A percentile compares a stretch with the other conserved stretches of the same genome.
phyloP scores from a whole-genome alignment of 2,797 vertebrate species.

The Oophaga sylvatica region DNA sequence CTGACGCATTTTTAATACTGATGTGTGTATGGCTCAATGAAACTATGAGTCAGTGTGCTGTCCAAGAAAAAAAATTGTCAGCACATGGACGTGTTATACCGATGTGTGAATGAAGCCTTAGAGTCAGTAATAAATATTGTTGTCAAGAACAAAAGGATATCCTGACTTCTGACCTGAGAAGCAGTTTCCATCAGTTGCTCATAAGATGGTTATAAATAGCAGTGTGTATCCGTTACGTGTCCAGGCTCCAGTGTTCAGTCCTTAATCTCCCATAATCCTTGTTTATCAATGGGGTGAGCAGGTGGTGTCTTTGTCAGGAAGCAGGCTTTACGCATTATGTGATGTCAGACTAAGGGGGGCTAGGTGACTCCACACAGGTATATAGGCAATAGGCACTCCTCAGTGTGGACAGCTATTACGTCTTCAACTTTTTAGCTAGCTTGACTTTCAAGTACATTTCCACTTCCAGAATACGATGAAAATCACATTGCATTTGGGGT shows the following conservation, averaged over 20 bases:
- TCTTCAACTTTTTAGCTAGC: neutral
- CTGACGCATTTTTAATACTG: too few relatives aligned
- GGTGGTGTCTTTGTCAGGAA: slow-evolving; percentile 53
- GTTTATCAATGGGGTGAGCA: slow-evolving; percentile 57
- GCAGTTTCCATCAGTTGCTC: slow-evolving; percentile 31
- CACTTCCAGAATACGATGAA: slow-evolving; percentile 28
- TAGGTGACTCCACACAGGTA: slow-evolving; percentile 35
- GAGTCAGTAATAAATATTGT: neutral
- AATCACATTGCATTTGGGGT: slow-evolving; percentile 39
- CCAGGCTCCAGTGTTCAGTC: slow-evolving; percentile 42
- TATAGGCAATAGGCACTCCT: slow-evolving; percentile 2
- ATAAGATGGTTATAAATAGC: slow-evolving; percentile 53
- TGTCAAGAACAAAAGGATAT: neutral
- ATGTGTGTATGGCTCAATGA: too few relatives aligned
- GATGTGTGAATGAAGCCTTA: neutral
- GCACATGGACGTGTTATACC: too few relatives aligned
- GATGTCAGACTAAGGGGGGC: slow-evolving; percentile 39
- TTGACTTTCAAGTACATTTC: neutral
- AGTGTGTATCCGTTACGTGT: slow-evolving; percentile 51
- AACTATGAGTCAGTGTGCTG: too few relatives aligned
- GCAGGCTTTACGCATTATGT: slow-evolving; percentile 32
- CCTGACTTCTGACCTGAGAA: slow-evolving; percentile 20
- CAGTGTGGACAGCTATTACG: neutral
- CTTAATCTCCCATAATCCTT: slow-evolving; percentile 56
- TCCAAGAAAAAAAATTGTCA: too few relatives aligned